These are phyloP conservation scores for Hipposideros larvatus DNA, from an alignment of 2,797 vertebrate genomes.

Conservation along the genomic window DNA sequence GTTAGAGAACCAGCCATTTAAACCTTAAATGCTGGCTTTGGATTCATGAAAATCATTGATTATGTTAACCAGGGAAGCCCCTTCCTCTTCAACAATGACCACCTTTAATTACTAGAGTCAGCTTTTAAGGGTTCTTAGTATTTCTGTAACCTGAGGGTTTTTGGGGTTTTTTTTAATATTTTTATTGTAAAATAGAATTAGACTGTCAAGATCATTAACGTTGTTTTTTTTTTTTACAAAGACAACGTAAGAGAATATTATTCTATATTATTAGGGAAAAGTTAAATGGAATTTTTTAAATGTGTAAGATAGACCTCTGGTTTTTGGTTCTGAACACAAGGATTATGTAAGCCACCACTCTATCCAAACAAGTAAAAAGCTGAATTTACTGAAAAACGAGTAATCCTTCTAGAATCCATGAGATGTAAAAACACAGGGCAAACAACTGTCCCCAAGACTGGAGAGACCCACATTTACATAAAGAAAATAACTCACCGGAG, in stretches of 20 bases:
- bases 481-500: not conserved
- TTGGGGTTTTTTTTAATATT: not conserved
- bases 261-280: not conserved
- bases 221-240: not conserved
- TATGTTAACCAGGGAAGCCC: not conserved
- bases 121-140: not conserved
- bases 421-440: not conserved
- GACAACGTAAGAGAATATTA: not conserved
- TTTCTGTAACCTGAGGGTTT: not conserved
- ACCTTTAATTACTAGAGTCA: not conserved
- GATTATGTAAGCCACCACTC: not conserved
- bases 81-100: not conserved
- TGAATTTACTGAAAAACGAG: not conserved
- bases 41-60: not conserved
- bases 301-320: not conserved
- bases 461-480: not conserved
- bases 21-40: not conserved
- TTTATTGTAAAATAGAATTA: conserved; percentile 4
- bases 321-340: not conserved
- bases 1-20: not conserved
- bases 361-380: not conserved
- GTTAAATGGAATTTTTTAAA: not conserved
- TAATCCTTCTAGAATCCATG: not conserved
- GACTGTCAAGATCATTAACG: not conserved
- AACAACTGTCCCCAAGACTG: not conserved